Percentiles rank a stretch among this genome's conserved stretches.
Evolutionary conservation across 2,888 invertebrate species (phyloP).

Genomic region (Coecobrya sp.): DNA sequence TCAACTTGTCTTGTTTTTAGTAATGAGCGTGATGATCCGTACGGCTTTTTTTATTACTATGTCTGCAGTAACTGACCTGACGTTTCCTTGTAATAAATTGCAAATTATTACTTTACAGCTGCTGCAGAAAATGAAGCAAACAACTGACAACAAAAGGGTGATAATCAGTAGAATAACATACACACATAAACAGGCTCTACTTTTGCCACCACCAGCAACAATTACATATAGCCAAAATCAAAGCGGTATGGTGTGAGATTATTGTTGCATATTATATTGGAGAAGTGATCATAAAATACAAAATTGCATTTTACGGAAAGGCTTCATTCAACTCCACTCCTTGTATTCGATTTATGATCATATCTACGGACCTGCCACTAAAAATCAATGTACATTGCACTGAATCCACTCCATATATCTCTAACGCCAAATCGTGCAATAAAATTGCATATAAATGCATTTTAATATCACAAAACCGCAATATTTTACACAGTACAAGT

Average conservation of each 20-base stretch:
- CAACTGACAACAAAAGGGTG: constrained; percentile 15
- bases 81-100: constrained; percentile 71
- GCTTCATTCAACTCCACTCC: constrained; percentile 27
- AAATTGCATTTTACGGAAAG: neutral
- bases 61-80: constrained; percentile 66
- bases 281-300: neutral
- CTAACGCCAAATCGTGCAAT: no score
- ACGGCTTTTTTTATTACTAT: constrained; percentile 38
- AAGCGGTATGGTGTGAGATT: neutral
- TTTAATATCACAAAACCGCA: constrained; percentile 28
- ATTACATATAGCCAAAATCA: constrained; percentile 35
- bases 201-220: constrained; percentile 28
- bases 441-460: neutral
- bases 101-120: constrained; percentile 46
- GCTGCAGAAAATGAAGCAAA: neutral
- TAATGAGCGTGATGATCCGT: constrained; percentile 50
- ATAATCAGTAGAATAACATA: constrained; percentile 14
- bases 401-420: neutral
- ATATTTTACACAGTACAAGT: neutral
- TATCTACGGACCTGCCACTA: neutral
- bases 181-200: constrained; percentile 27
- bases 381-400: neutral
- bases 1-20: constrained; percentile 52
- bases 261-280: neutral
- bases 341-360: constrained; percentile 24